Base-by-base conservation (phyloP, 2,888 invertebrate genomes). In the Phaonia tiefii region DNA sequence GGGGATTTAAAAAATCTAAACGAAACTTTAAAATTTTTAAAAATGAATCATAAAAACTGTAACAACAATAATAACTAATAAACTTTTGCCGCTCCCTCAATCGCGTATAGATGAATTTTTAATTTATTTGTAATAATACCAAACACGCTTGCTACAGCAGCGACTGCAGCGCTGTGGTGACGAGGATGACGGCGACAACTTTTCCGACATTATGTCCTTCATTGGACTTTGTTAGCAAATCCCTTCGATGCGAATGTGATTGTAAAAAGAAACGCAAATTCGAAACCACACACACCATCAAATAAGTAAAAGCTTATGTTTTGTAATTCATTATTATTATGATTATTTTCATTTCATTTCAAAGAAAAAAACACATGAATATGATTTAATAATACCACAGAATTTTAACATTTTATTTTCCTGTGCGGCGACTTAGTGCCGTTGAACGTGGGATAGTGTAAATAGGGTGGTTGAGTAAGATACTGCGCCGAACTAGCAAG, bases 111-210 rank as follows among this genome's bases (percentile, higher is more conserved):
- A 79, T 75, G 73, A 73, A 80, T 80, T 75, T 80, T 78, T 78
- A 78, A 81, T 78, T 78, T 78, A 78, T 78, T 73, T 72, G 66
- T 60, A 72, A 56, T 81, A 81, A 81, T 78, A 73, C 72, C 75
- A 25, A 78, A 69, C 77, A 78, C 80, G 78, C 78, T 63, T 63
- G 5, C 22, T n/a, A n/a, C n/a, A n/a, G n/a, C n/a, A 17, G 42
- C 63, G 42, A 1, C 4, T 17, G 8, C 17, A 17, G 2, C 13
- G n/a, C 4, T n/a, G 44, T 17, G 49, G 17, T 49, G 49, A 39
- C 22, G 20, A 54, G 25, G 56, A 63, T 13, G 63, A 63, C 60
- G 37, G 17, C 15, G 1, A 60, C 60, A 39, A 42, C 42, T 63
- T 42, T 39, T 26, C 39, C 22, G 63, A 39, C 42, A 42, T 7